phyloP scores from a whole-genome alignment of 2,888 invertebrate species.

The Platycnemis pennipes region DNA sequence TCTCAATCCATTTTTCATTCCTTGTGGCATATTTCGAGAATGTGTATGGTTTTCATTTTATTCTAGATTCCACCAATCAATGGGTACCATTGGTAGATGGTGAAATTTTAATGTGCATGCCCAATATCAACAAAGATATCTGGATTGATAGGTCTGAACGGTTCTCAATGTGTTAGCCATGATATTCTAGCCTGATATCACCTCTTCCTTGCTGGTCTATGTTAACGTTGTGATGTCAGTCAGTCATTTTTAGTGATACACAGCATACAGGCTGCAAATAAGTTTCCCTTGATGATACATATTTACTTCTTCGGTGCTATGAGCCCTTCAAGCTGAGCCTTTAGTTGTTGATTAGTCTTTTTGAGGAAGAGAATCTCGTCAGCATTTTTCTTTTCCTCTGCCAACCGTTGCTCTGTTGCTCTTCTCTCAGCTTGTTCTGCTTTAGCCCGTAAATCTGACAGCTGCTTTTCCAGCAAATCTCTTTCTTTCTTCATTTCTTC shows the following conservation, averaged over 20 bases:
- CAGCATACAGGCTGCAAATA: no score
- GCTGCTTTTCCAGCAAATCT: conserved; percentile 83
- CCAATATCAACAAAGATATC: neutral
- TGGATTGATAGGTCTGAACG: neutral
- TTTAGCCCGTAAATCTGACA: conserved; percentile 84
- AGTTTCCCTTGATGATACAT: no score
- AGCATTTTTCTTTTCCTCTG: conserved; percentile 94
- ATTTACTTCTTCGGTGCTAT: no score
- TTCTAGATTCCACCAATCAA: neutral
- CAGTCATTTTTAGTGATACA: no score
- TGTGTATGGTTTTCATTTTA: neutral
- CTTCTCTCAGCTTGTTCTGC: conserved; percentile 92
- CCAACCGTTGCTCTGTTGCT: conserved; percentile 90
- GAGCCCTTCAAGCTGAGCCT: no score
- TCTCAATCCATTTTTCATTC: neutral
- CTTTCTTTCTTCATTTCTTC: conserved; percentile 86
- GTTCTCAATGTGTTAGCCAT: neutral
- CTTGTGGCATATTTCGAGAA: neutral
- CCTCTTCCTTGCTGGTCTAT: conserved; percentile 10
- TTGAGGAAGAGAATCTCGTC: conserved; percentile 96
- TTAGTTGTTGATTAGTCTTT: conserved; percentile 96
- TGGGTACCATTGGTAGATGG: neutral
- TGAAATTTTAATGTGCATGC: neutral
- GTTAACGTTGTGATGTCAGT: neutral
- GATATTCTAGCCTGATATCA: neutral